Percentiles rank a stretch among this genome's conserved stretches.
These are phyloP conservation scores for Chelidonichthys spinosus DNA, from an alignment of 2,797 vertebrate species.

Conservation along the genomic window DNA sequence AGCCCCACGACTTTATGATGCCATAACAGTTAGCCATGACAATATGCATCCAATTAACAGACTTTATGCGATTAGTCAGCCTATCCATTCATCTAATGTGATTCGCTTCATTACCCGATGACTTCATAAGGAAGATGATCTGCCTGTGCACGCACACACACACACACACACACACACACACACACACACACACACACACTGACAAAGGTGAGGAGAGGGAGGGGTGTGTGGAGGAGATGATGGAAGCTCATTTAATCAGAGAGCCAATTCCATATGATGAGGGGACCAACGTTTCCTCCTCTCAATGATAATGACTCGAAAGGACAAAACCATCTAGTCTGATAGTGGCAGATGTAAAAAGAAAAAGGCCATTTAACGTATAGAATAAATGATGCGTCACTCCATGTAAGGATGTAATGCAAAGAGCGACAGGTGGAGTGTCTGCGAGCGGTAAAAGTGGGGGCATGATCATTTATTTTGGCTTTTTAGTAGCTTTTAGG, in stretches of 20 bases:
- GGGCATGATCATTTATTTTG: slow-evolving; percentile 40
- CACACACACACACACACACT: slow-evolving; percentile 21
- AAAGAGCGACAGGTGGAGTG: slow-evolving; percentile 18
- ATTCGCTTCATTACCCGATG: slow-evolving; percentile 77
- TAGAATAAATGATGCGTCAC: slow-evolving; percentile 32
- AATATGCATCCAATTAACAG: slow-evolving; percentile 83
- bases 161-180: slow-evolving; percentile 15
- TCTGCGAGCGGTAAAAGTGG: slow-evolving; percentile 22
- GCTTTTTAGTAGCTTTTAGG: slow-evolving; percentile 43
- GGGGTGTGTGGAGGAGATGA: slow-evolving; percentile 52
- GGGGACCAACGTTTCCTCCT: slow-evolving; percentile 61
- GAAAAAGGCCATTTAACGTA: slow-evolving; percentile 44
- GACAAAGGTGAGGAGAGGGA: slow-evolving; percentile 31
- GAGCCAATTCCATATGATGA: slow-evolving; percentile 64
- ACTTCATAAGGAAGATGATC: slow-evolving; percentile 77
- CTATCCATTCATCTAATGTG: slow-evolving; percentile 81
- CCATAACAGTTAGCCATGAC: slow-evolving; percentile 79
- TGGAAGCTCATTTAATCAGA: slow-evolving; percentile 72
- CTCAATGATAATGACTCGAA: slow-evolving; percentile 71
- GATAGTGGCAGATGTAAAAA: slow-evolving; percentile 47
- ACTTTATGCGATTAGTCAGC: slow-evolving; percentile 79
- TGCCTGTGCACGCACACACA: slow-evolving; percentile 46
- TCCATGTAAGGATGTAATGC: slow-evolving; percentile 17
- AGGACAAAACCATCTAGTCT: slow-evolving; percentile 65
- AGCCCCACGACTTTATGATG: slow-evolving; percentile 67